Base-by-base conservation (phyloP, 2,888 invertebrate genomes). In the Oscheius onirici region DNA sequence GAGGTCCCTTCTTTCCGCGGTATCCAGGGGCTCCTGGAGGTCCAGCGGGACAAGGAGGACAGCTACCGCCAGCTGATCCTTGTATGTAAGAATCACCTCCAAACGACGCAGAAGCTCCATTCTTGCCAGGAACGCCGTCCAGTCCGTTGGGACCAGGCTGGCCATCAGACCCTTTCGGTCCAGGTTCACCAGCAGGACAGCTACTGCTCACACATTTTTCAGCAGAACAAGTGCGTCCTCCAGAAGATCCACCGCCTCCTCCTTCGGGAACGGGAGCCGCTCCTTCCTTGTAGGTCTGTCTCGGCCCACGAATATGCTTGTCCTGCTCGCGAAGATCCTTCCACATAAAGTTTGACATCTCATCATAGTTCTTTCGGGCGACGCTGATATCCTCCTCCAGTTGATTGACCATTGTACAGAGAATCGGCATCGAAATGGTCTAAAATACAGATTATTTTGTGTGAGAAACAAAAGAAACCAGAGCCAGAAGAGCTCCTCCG, bases 1-100 rank as follows among this genome's bases (percentile, higher is more conserved):
- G 75, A 15, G 74, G 72, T 57, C 86, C 86, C 57, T 82, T 78
- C 60, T 84, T 85, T 70, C 86, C 86, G 72, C 85, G 83, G 76
- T 84, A 84, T 52, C 85, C 85, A 15, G 83, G 77, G 11, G 78
- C 69, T 60, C 85, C 85, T 44, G 84, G 79, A 17, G 85, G 84
- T 58, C 85, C 85, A 49, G 82, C 77, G 28, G 85, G 85, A 69
- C 83, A 83, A 8, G 83, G 74, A n/a, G 83, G 77, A 70, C 83
- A 83, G 3, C 75, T 65, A 0, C 46, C 43, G 34, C 66, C 43
- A 3, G 54, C 54, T 1, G 51, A 49, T 13, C 63, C 61, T 20
- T 72, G 60, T 3, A 34, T 34, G 34, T 34, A 26, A 49, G 24
- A 20, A 15, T 28, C 3, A 11, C 13, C 40, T n/a, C 41, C 40